Base-by-base conservation (phyloP, 2,797 vertebrate species). In the Semotilus atromaculatus region DNA sequence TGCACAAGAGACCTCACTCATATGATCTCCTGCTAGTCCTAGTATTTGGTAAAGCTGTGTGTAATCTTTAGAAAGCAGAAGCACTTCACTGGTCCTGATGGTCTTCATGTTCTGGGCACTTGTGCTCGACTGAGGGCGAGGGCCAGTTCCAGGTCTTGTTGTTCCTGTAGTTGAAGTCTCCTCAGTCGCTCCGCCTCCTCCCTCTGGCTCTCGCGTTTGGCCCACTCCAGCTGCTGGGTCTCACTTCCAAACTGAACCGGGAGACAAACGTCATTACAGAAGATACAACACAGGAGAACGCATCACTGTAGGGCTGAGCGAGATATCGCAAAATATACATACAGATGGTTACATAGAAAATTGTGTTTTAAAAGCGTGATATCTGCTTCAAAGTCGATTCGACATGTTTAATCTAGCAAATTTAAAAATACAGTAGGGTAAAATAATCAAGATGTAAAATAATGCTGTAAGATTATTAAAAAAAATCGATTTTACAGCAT, bases 81-180 rank as follows among this genome's bases (percentile, higher is more conserved):
- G 62, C 14, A 14, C 23, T 31, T 81, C 7, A 67, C 51, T 23
- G 62, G 21, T 67, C 21, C 78, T 31, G 1, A 31, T 3, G 1
- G 31, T 31, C 14, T 80, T 96, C 95, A 97, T 81, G 95, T 92
- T 36, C 92, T 89, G 7, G 97, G 94, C 94, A 97, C 95, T 91
- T 98, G 95, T 1, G 97, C 97, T 92, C 95, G 96, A 95, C 98
- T 99, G 92, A 99, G 97, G 3, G 97, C 97, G 58, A 99, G 97
- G 89, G 98, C 98, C 93, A 98, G 74, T 89, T 98, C 97, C 83
- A 99, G 95, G 90, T 99, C 98, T 88, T 98, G 95, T 90, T 98
- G 97, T 13, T 99, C 98, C 91, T 97, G 97, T 43, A 96, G 95
- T 88, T 93, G 93, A 88, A 99, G 93, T 48, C 95, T 94, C 21